Percentiles rank a stretch among this genome's conserved stretches.
Evolutionary conservation across 2,797 vertebrate species (phyloP).

Genomic region (Falco columbarius): DNA sequence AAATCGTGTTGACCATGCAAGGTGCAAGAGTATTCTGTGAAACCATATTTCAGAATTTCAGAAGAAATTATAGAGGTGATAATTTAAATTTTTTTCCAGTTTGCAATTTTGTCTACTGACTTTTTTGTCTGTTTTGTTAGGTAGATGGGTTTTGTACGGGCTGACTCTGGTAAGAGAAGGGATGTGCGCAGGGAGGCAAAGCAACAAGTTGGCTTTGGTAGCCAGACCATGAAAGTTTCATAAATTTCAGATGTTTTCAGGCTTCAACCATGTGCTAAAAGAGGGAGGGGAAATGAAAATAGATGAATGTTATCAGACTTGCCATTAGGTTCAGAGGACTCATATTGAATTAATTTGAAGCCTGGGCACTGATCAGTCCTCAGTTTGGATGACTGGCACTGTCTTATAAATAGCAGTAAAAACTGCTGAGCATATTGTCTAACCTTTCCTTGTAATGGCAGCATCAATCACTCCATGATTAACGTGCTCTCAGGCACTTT

Average conservation of each 20-base stretch:
- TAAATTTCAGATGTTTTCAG: neutral
- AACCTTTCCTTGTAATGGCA: neutral
- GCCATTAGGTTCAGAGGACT: neutral
- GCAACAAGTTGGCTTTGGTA: neutral
- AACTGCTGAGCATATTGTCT: constrained; percentile 22
- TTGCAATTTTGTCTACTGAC: neutral
- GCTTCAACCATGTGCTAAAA: neutral
- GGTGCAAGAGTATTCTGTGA: neutral
- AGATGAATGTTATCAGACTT: neutral
- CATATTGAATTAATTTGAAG: neutral
- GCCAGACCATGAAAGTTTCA: neutral
- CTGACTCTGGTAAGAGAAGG: neutral
- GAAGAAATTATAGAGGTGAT: neutral
- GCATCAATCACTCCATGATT: constrained; percentile 17
- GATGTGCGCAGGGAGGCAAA: neutral
- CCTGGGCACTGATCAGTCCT: neutral
- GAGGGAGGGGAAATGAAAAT: neutral
- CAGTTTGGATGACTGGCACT: neutral
- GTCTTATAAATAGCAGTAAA: neutral
- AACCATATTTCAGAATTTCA: neutral
- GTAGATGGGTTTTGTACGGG: neutral
- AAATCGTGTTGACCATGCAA: neutral
- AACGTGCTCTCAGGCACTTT: neutral
- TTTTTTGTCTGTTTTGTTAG: neutral
- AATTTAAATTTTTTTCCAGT: neutral